phyloP scores from a whole-genome alignment of 1,140 invertebrate species.

The Heliconius nattereri region DNA sequence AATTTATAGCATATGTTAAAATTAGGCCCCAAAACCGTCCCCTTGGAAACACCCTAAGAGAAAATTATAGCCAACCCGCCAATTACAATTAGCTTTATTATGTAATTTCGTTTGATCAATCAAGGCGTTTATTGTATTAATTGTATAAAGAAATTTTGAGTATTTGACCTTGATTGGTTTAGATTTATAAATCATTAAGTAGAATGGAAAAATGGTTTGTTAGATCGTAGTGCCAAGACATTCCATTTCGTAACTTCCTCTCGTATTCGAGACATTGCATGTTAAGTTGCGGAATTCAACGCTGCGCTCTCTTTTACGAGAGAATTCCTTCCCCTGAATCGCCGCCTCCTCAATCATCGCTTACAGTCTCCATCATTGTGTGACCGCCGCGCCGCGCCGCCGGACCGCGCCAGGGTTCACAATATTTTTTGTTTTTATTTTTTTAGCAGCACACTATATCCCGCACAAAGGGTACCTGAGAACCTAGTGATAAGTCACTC shows the following conservation, averaged over 20 bases:
- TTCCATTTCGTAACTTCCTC: too few species aligned
- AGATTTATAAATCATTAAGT: neutral
- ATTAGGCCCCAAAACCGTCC: constrained; percentile 34
- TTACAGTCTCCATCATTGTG: neutral
- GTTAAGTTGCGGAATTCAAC: too few species aligned
- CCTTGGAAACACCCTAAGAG: constrained; percentile 51
- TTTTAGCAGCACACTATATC: too few species aligned
- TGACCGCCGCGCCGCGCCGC: too few species aligned
- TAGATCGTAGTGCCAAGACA: neutral
- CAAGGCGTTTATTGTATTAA: constrained; percentile 28
- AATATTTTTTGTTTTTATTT: too few species aligned
- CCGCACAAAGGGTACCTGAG: too few species aligned
- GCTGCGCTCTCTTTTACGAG: too few species aligned
- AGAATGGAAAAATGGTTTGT: neutral
- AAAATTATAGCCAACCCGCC: constrained; percentile 44
- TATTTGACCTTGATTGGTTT: neutral
- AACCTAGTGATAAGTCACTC: too few species aligned
- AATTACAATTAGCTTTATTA: constrained; percentile 64
- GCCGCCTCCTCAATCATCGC: too few species aligned
- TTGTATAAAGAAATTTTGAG: neutral
- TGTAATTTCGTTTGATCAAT: constrained; percentile 49
- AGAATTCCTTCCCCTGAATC: too few species aligned
- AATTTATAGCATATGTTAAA: constrained; percentile 41
- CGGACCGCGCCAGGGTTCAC: too few species aligned
- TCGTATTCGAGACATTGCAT: too few species aligned